Conservation (phyloP, 2,888 invertebrate species). For the Galerucella calmariensis region DNA sequence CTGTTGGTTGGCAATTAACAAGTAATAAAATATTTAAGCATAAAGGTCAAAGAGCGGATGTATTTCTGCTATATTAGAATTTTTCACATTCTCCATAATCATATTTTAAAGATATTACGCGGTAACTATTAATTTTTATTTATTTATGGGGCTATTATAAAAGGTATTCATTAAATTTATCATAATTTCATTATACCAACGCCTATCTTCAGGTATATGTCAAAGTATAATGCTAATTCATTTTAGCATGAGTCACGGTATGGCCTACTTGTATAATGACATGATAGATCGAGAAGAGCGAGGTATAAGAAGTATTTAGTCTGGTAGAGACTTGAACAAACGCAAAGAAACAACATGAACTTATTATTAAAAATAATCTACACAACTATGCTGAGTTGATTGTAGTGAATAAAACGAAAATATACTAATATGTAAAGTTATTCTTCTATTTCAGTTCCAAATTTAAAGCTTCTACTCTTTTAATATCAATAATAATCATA, state of each 20-base stretch:
- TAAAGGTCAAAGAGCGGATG: not conserved
- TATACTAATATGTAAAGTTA: too few species aligned
- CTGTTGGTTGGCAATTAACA: too few species aligned
- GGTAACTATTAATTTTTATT: too few species aligned
- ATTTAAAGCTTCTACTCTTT: too few species aligned
- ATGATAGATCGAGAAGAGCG: slow-evolving; percentile 13
- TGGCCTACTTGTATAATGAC: slow-evolving; percentile 26
- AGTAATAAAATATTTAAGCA: too few species aligned
- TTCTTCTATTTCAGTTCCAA: too few species aligned
- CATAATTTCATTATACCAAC: slow-evolving; percentile 17
- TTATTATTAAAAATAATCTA: too few species aligned
- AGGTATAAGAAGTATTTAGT: not conserved
- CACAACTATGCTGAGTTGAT: too few species aligned
- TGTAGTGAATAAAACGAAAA: too few species aligned
- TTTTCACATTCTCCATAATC: too few species aligned
- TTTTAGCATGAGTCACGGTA: slow-evolving; percentile 27
- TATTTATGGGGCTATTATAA: not conserved
- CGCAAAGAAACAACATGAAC: not conserved
- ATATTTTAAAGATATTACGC: too few species aligned
- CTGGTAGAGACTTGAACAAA: not conserved
- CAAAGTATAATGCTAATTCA: slow-evolving; percentile 21
- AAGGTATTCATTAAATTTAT: slow-evolving; percentile 10
- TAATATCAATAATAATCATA: too few species aligned
- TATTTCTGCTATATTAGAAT: not conserved
- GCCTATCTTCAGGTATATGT: slow-evolving; percentile 20